Percentiles rank a stretch among this genome's conserved stretches.
These are phyloP conservation scores for Peromyscus maniculatus DNA, from an alignment of 2,113 vertebrate genomes.

Conservation along the genomic window DNA sequence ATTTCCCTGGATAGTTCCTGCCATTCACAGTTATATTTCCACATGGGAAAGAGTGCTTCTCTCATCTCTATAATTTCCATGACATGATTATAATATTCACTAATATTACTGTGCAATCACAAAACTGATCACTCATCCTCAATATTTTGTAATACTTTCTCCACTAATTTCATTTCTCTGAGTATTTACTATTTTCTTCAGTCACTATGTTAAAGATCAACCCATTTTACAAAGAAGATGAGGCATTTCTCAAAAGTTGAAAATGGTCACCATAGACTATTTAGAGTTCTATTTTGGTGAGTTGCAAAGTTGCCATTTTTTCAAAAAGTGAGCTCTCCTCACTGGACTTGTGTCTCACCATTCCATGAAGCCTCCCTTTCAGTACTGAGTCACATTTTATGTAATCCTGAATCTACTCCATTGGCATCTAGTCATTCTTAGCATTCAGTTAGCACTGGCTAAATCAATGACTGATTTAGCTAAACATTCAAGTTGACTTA, in stretches of 20 bases:
- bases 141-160: background rate
- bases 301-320: background rate
- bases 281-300: background rate
- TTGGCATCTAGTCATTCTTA: background rate
- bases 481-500: background rate
- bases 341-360: background rate
- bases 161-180: conserved; percentile 15
- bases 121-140: background rate
- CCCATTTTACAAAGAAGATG: background rate
- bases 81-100: background rate
- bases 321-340: conserved; percentile 1
- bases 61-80: background rate
- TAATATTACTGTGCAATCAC: background rate
- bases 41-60: background rate
- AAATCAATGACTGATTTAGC: background rate
- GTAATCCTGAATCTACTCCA: background rate
- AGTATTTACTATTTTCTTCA: background rate
- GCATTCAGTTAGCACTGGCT: background rate
- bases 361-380: background rate
- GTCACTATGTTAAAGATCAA: background rate
- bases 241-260: background rate
- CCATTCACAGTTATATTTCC: background rate
- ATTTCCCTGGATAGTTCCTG: background rate
- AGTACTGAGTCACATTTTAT: background rate
- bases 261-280: background rate